phyloP scores from a whole-genome alignment of 2,113 vertebrate genomes.

The Scatophagus argus region DNA sequence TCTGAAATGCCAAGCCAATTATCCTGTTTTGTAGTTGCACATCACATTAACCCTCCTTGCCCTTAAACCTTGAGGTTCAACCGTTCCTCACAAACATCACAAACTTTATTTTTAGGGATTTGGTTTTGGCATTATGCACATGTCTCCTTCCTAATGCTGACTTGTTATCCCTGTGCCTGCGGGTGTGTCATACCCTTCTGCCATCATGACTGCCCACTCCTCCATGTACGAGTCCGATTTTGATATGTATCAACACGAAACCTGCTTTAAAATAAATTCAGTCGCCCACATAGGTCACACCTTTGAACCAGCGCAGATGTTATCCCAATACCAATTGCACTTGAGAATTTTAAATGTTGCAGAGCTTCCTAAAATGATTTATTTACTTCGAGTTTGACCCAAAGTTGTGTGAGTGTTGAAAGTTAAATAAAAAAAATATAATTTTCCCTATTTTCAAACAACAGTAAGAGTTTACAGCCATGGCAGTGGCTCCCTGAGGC shows the following conservation, averaged over 20 bases:
- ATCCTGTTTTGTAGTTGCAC: constrained; percentile 13
- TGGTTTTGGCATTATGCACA: neutral
- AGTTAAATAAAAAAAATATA: neutral
- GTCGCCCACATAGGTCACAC: constrained; percentile 42
- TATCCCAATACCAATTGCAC: constrained; percentile 12
- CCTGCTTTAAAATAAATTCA: constrained; percentile 45
- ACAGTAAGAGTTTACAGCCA: neutral
- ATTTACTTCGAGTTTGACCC: neutral
- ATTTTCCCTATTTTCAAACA: neutral
- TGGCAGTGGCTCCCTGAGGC: neutral
- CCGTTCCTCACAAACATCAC: constrained; percentile 9
- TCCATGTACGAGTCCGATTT: constrained; percentile 15
- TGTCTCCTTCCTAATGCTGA: constrained; percentile 1
- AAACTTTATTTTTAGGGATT: neutral
- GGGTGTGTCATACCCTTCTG: constrained; percentile 39
- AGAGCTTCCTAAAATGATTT: constrained; percentile 23
- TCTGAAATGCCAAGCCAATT: constrained; percentile 34
- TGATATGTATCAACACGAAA: constrained; percentile 31
- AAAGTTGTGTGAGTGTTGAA: neutral
- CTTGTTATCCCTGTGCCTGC: constrained; percentile 32
- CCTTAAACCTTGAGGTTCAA: neutral
- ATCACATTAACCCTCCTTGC: constrained; percentile 26
- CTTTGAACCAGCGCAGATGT: constrained; percentile 42
- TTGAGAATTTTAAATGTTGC: neutral
- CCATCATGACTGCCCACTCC: constrained; percentile 53